phyloP scores from a whole-genome alignment of 2,113 vertebrate genomes.

The Dromaius novaehollandiae region DNA sequence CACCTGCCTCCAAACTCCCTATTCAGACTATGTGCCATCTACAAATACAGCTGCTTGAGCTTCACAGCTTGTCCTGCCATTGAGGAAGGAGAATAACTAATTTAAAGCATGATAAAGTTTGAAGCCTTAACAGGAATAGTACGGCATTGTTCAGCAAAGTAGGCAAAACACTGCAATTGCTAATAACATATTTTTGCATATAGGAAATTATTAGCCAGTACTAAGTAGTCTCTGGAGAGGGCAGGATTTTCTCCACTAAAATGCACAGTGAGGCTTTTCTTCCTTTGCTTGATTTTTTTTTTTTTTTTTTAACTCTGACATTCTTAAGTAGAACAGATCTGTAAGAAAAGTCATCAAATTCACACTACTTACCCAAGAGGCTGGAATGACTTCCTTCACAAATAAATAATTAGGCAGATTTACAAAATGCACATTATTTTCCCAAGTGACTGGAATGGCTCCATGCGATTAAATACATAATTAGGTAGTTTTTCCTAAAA shows the following conservation, averaged over 20 bases:
- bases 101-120: not conserved
- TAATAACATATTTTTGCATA: not conserved
- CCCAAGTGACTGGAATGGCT: constrained; percentile 56
- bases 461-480: constrained; percentile 64
- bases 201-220: not conserved
- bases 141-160: not conserved
- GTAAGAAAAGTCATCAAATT: not conserved
- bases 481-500: constrained; percentile 68
- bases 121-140: not conserved
- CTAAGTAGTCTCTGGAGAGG: not conserved
- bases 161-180: not conserved
- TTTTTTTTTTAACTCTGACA: not conserved
- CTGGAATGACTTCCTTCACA: constrained; percentile 46
- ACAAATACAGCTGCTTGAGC: not conserved
- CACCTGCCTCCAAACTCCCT: not conserved
- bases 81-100: not conserved
- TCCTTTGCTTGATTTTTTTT: not conserved
- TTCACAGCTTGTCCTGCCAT: not conserved
- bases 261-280: not conserved
- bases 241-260: not conserved
- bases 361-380: constrained; percentile 8
- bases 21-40: not conserved
- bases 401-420: constrained; percentile 65
- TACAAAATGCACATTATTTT: constrained; percentile 54
- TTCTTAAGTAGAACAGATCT: not conserved